These are phyloP conservation scores for Andricus grossulariae DNA, from an alignment of 1,140 invertebrate genomes.

Conservation along the genomic window DNA sequence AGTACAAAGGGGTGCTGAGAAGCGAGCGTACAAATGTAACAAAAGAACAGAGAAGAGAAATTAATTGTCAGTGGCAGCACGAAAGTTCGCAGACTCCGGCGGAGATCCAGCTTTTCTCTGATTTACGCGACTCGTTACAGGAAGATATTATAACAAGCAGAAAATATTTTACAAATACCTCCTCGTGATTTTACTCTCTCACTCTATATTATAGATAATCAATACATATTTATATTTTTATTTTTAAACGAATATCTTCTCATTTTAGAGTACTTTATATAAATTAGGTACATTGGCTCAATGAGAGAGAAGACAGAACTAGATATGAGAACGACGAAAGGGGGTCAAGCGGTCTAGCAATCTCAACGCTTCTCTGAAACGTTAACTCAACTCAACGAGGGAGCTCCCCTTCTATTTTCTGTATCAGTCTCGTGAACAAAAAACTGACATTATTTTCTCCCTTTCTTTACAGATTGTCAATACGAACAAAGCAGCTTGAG, in stretches of 20 bases:
- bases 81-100: conserved; percentile 28
- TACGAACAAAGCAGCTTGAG: background rate
- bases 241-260: background rate
- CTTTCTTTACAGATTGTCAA: background rate
- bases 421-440: background rate
- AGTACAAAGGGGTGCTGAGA: conserved; percentile 41
- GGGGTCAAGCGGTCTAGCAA: conserved; percentile 25
- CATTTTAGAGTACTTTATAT: background rate
- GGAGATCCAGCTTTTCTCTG: conserved; percentile 19
- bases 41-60: conserved; percentile 60
- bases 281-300: background rate
- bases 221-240: background rate
- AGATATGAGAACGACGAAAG: conserved; percentile 14
- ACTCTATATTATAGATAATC: too few species aligned
- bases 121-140: conserved; percentile 26
- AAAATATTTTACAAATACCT: conserved; percentile 1
- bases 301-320: background rate
- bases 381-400: conserved; percentile 12
- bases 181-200: background rate
- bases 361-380: conserved; percentile 16
- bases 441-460: background rate
- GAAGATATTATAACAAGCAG: conserved; percentile 18
- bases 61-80: conserved; percentile 64
- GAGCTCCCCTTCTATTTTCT: background rate
- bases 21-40: conserved; percentile 46